Evolutionary conservation across 2,113 vertebrate genomes (phyloP), one percentile per base, ranked within the genome.

Genomic region (Ranitomeya imitator): DNA sequence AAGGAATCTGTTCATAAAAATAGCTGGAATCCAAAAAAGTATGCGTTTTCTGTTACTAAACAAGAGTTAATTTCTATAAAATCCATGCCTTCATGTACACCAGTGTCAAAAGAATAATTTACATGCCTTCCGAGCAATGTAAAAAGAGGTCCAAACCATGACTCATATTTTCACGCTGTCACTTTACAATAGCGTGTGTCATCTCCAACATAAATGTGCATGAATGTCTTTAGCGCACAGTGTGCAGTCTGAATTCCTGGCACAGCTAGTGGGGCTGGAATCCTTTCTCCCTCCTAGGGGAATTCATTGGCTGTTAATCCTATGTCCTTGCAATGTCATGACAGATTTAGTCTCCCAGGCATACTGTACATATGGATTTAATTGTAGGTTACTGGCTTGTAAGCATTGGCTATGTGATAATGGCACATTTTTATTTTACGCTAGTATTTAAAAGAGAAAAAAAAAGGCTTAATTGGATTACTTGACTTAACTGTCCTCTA

Each of bases 271-370:
- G 7, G 4, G 7, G 78, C 19, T 80, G 31, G 60, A 81, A 61
- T 61, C 79, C 57, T 11, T 23, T 19, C 26, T 19, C 21, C 13
- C 2, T 26, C 79, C 57, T 81, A 31, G 60, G 79, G 59, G 55
- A 59, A 60, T 60, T 81, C 26, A 59, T 81, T 26, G 57, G 6
- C 37, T 83, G 55, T 31, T 37, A 61, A 16, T 59, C 26, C 79
- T 26, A 19, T 37, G 45, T 15, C 59, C 81, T 83, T 83, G 81
- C 60, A 83, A 83, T 67, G 61, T 83, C 81, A 67, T 83, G 81
- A 83, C 23, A 52, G 18, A 83, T 63, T 67, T 61, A 45, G 37
- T 67, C 61, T 67, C 18, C 45, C 37, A 83, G 61, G 81, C 81
- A 67, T 52, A 45, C 37, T 45, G 37, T 45, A 67, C 81, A 67